Conservation (phyloP, 64 coral and sea anemone genomes). For the Pocillopora damicornis region DNA sequence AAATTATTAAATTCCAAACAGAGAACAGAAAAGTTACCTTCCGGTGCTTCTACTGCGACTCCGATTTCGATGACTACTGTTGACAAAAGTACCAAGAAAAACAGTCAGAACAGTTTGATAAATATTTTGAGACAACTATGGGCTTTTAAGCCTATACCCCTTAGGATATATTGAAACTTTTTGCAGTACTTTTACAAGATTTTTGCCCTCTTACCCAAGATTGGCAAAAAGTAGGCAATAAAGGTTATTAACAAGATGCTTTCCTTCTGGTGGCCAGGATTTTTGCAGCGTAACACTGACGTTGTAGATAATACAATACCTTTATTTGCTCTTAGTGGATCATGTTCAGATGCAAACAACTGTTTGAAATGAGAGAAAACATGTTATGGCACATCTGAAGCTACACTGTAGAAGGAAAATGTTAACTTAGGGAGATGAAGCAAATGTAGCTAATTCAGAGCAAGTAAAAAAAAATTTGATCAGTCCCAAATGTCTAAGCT, state of each 20-base stretch:
- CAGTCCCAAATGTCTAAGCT: neutral
- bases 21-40: neutral
- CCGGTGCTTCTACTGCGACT: constrained; percentile 26
- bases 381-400: constrained; percentile 88
- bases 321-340: constrained; percentile 91
- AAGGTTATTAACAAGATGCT: neutral
- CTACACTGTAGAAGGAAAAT: neutral
- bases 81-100: neutral
- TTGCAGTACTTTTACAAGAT: neutral
- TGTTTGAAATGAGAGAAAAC: constrained; percentile 99
- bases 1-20: no score
- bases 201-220: neutral
- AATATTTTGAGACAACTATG: neutral
- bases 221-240: neutral
- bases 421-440: neutral
- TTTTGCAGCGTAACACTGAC: constrained; percentile 57
- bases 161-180: neutral
- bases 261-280: constrained; percentile 19
- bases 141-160: neutral
- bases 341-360: constrained; percentile 97
- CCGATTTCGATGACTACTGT: constrained; percentile 40
- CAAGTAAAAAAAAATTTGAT: neutral
- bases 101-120: neutral
- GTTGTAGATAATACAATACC: constrained; percentile 92
- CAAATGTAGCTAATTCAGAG: neutral